Evolutionary conservation across 1,140 invertebrate species (phyloP).

Genomic region (Drosophila pectinifera): DNA sequence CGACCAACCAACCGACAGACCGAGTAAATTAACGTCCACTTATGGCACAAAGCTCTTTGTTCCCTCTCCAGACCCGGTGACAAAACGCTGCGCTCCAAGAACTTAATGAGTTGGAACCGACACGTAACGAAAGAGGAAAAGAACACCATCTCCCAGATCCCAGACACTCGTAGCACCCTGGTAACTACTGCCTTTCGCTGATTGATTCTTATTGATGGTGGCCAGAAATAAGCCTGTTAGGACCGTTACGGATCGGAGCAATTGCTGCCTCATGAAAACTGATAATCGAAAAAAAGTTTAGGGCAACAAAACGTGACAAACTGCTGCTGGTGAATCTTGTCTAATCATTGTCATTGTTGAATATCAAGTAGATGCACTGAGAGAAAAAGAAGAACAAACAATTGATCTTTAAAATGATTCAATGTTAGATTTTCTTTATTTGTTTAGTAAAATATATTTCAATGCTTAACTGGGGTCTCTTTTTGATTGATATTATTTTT

Average conservation of each 20-base stretch:
- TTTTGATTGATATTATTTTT: too few relatives aligned
- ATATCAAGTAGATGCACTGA: constrained; percentile 49
- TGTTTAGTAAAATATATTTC: too few relatives aligned
- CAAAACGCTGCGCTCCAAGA: constrained; percentile 63
- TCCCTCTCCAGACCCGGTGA: constrained; percentile 34
- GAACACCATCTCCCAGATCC: neutral
- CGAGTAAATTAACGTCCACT: constrained; percentile 70
- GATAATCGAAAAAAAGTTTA: constrained; percentile 32
- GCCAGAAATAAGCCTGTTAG: constrained; percentile 53
- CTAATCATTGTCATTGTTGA: constrained; percentile 57
- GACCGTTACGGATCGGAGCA: constrained; percentile 38
- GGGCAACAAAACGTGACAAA: constrained; percentile 67
- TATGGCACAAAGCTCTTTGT: constrained; percentile 62
- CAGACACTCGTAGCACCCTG: too few relatives aligned
- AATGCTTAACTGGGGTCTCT: too few relatives aligned
- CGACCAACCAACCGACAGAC: constrained; percentile 4
- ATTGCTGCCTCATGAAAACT: constrained; percentile 65
- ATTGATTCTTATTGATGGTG: constrained; percentile 55
- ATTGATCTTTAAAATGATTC: too few relatives aligned
- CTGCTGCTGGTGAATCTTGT: constrained; percentile 53
- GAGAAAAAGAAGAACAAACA: too few relatives aligned
- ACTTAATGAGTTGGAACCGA: constrained; percentile 72
- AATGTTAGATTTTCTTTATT: too few relatives aligned
- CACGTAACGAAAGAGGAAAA: constrained; percentile 8
- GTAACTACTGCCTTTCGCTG: constrained; percentile 24